Base-by-base conservation (phyloP, 2,113 vertebrate genomes). In the zebrafish (Danio rerio) region DNA sequence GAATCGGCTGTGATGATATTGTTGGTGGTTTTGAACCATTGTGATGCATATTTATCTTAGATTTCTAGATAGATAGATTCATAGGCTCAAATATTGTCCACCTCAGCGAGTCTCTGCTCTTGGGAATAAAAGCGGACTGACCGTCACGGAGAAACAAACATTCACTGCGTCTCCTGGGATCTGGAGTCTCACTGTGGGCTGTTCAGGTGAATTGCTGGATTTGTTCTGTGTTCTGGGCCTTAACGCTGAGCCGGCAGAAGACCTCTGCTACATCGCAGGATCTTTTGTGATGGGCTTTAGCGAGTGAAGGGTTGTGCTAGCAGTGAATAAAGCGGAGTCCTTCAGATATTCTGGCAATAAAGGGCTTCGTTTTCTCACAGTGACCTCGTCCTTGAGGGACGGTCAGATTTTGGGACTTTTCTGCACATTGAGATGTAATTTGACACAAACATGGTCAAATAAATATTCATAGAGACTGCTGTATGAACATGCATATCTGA, bases 181-280 rank as follows among this genome's bases (percentile, higher is more conserved):
- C 42, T 2, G 6, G 11, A 31, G 42, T 45, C 63, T 73, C 47
- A 61, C 4, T 16, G 31, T 76, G 45, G 31, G 58, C 74, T 77
- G 49, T 70, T 18, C 65, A 86, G 71, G 73, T 77, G 68, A 77
- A 70, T 65, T 81, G 18, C 62, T 77, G 71, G 72, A 83, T 86
- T 83, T 83, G 65, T 61, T 66, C 21, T 72, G 53, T 40, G 43
- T 52, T 71, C 76, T 40, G 16, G 45, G 61, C 53, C 59, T 81
- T 81, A 76, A 71, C 7, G 65, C 78, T 72, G 63, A 65, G 16
- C 72, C 81, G 53, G 82, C 70, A 47, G 68, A 86, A 83, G 83
- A 72, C 71, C 58, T 56, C 1, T 77, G 31, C 42, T 20, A 45
- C 47, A 82, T 72, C 40, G 59, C 49, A 10, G 55, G 52, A 56